phyloP scores from a whole-genome alignment of 2,797 vertebrate genomes.

The Dryobates pubescens region DNA sequence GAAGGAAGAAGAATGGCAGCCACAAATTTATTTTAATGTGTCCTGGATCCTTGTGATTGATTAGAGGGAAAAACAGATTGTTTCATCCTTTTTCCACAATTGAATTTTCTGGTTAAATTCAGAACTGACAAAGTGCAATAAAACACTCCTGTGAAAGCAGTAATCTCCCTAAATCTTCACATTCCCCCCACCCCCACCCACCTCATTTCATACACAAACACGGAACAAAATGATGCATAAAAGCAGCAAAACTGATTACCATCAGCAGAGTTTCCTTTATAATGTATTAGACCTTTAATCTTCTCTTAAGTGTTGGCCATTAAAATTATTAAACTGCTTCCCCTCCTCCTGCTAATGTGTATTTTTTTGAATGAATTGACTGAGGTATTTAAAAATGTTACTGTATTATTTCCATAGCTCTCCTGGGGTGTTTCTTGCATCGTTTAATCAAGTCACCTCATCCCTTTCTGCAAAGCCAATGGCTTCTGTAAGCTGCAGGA shows the following conservation, averaged over 20 bases:
- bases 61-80: constrained; percentile 65
- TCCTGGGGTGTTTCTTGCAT: background rate
- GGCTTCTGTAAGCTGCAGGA: background rate
- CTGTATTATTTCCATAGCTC: background rate
- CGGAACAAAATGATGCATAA: constrained; percentile 35
- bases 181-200: background rate
- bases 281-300: constrained; percentile 64
- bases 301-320: constrained; percentile 66
- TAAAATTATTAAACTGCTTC: constrained; percentile 69
- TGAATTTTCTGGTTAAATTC: constrained; percentile 68
- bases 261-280: constrained; percentile 66
- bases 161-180: constrained; percentile 59
- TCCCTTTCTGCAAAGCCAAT: background rate
- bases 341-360: constrained; percentile 43
- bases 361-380: constrained; percentile 51
- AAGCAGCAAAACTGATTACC: constrained; percentile 66
- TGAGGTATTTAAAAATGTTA: constrained; percentile 24
- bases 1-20: constrained; percentile 25
- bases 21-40: constrained; percentile 64
- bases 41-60: constrained; percentile 55
- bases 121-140: constrained; percentile 55
- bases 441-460: background rate
- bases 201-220: constrained; percentile 54
- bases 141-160: constrained; percentile 53
- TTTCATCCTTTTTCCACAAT: constrained; percentile 69